A percentile compares a stretch with the other conserved stretches of the same genome.
phyloP scores from a whole-genome alignment of 2,113 vertebrate species.

The Tyrannus savana region DNA sequence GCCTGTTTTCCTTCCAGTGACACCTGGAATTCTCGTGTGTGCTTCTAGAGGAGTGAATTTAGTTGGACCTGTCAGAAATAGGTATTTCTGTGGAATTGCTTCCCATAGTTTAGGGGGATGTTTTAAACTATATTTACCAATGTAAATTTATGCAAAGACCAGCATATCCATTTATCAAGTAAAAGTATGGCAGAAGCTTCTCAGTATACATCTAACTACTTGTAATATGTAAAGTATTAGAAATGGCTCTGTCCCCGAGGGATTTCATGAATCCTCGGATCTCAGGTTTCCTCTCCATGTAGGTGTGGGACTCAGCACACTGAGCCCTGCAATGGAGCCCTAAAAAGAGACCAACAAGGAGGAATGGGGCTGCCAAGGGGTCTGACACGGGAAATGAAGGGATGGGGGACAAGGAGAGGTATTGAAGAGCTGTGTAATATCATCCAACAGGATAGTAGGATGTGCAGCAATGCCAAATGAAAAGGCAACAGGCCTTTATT shows the following conservation, averaged over 20 bases:
- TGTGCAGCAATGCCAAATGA: background rate
- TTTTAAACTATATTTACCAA: background rate
- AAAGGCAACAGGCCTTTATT: background rate
- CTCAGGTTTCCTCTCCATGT: background rate
- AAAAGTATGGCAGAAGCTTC: background rate
- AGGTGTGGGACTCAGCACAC: background rate
- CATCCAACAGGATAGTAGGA: background rate
- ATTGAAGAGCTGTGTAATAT: background rate
- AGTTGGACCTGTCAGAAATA: background rate
- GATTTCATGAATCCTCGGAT: background rate
- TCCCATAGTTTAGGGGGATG: background rate
- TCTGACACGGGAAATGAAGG: fast-evolving
- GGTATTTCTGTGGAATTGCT: background rate
- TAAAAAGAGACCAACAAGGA: background rate
- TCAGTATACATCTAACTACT: background rate
- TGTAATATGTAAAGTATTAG: background rate
- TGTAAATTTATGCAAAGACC: background rate
- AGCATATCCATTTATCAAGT: background rate
- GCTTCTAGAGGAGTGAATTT: background rate
- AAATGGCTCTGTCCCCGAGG: background rate
- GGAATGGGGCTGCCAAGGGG: background rate
- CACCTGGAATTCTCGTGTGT: background rate
- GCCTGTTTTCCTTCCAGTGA: background rate
- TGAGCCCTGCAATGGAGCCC: background rate
- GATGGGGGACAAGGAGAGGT: background rate